Evolutionary conservation across 2,888 invertebrate genomes (phyloP), one percentile per base, ranked within the genome.

Genomic region (Nephrotoma appendiculata): DNA sequence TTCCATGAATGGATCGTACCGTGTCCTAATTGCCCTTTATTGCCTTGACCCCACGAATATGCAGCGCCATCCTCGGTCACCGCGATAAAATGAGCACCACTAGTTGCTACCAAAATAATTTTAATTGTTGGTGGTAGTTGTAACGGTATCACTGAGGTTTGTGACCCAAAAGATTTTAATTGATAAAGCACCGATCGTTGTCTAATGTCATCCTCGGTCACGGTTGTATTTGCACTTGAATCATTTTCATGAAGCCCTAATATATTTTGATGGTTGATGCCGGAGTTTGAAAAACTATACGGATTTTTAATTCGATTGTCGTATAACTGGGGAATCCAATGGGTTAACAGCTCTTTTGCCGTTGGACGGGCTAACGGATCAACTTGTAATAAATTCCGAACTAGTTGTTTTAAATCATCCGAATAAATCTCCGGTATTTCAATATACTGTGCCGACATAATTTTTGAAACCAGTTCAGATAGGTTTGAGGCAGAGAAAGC

Each of bases 401-500:
- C 92, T 4, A 96, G 90, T 87, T 94, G 92, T 88, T 93, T 93
- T 88, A 96, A 91, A 42, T 93, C 93, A 9, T 93, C 92, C 3
- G 95, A 94, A 90, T 95, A 96, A 86, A 93, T 93, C 4, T 93
- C 92, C 11, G 94, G 94, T 83, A 96, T 92, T 0, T 95, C 94
- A 19, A 94, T 93, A 91, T 94, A 96, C 86, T 94, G 93, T 71
- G 94, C 95, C 94, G 94, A 88, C 93, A 95, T 94, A 57, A 96
- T 96, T 91, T 95, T 95, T 88, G 95, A 94, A 45, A 96, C 95
- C 41, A 96, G 91, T 43, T 95, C 94, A 3, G 95, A 95, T 19
- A 96, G 91, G 91, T 95, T 96, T 48, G 94, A 93, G 0, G 95
- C 95, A 88, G 95, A 95, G 91, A 96, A 96, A 1, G 95, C 94